Evolutionary conservation across 1,140 invertebrate species (phyloP).

Genomic region (Drosophila virilis): DNA sequence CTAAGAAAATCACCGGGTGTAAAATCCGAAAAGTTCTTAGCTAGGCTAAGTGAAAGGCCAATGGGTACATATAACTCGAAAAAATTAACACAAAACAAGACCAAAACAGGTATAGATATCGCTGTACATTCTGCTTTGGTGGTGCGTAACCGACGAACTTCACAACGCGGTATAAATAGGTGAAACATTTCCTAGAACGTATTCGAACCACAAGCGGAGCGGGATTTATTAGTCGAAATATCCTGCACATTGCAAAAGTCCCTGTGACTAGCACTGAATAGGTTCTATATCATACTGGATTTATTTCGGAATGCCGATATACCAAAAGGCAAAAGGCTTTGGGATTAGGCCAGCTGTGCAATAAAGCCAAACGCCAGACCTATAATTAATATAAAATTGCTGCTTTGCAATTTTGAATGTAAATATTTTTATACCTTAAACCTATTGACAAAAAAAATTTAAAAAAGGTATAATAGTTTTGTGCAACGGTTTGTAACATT

Average conservation of each 20-base stretch:
- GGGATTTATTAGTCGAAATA: slow-evolving; percentile 1
- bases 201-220: background rate
- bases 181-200: background rate
- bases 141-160: slow-evolving; percentile 10
- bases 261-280: too few species aligned
- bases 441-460: too few species aligned
- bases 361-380: too few species aligned
- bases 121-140: background rate
- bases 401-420: too few species aligned
- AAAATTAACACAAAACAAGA: background rate
- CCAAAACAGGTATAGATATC: background rate
- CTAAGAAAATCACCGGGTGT: slow-evolving; percentile 5
- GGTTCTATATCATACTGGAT: too few species aligned
- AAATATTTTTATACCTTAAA: too few species aligned
- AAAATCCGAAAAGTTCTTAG: slow-evolving; percentile 4
- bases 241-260: background rate
- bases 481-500: too few species aligned
- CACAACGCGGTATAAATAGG: slow-evolving; percentile 1
- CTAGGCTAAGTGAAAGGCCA: background rate
- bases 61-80: slow-evolving; percentile 6
- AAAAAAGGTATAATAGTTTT: too few species aligned
- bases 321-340: too few species aligned
- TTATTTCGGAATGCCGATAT: too few species aligned
- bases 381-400: too few species aligned
- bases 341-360: too few species aligned